These are phyloP conservation scores for Erithacus rubecula DNA, from an alignment of 2,797 vertebrate species.

Conservation along the genomic window DNA sequence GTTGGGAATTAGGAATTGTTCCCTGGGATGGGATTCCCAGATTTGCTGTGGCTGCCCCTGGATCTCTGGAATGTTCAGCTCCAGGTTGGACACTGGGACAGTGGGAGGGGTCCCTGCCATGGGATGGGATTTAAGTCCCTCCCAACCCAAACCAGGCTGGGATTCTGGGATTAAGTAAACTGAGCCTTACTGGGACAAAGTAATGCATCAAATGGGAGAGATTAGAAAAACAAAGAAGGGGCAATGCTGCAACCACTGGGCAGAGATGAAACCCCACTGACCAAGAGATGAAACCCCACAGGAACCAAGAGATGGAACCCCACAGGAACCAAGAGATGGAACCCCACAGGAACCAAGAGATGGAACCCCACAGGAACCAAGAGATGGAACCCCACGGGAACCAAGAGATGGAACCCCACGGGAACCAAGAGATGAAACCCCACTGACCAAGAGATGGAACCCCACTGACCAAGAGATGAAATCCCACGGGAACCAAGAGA, in stretches of 20 bases:
- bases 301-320: neutral
- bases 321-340: neutral
- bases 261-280: neutral
- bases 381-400: neutral
- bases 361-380: no score
- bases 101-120: neutral
- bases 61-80: neutral
- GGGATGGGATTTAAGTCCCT: rapidly evolving
- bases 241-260: neutral
- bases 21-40: no score
- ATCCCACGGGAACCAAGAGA: neutral
- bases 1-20: no score
- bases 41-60: no score
- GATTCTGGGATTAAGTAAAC: neutral
- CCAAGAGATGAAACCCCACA: neutral
- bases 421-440: neutral
- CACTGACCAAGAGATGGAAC: no score
- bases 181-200: neutral
- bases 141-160: rapidly evolving
- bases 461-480: neutral
- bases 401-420: neutral
- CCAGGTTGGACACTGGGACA: no score
- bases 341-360: no score
- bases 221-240: neutral
- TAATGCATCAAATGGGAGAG: neutral